Base-by-base conservation (phyloP, 2,797 vertebrate genomes). In the Coccyzus lansbergi region DNA sequence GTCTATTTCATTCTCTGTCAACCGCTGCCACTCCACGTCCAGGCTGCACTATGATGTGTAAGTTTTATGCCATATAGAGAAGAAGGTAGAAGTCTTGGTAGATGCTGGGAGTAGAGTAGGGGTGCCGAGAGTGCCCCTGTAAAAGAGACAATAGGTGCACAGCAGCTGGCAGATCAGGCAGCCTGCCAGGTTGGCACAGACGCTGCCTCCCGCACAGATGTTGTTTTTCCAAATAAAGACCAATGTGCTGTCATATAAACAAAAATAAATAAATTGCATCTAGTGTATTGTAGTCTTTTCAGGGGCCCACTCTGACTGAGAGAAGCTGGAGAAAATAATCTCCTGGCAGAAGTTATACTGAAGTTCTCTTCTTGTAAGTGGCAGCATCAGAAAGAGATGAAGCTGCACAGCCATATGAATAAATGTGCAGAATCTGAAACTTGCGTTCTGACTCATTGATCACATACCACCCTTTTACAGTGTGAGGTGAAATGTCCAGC, bases 1-100 rank as follows among this genome's bases (percentile, higher is more conserved):
- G 62, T 81, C 88, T 84, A 26, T 76, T 87, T 94, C 94, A 46
- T 92, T 96, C 31, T 42, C 94, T 93, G 76, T 94, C 80, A 92
- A 18, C 53, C 86, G 64, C 83, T 12, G 38, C 42, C 1, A 1
- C 65, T 53, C 44, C 69, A 71, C 83, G 82, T 74, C 69, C 15
- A 62, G 77, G 80, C 79, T 89, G 77, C 58, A 14, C 31, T 4
- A 13, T 70, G 76, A 16, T 16, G 6, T 7, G 34, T 77, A 67
- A 46, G 68, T 78, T 91, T 63, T 33, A 15, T 31, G 48, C 16
- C 38, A 24, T 0, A 2, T 51, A 56, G 40, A 88, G 79, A 80
- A 48, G 62, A 20, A 4, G 19, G 52, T 62, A 40, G 34, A 65
- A 58, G 15, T 55, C 86, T 63, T 33, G 59, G 40, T 29, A 52